These are phyloP conservation scores for Parnassius apollo DNA, from an alignment of 2,888 invertebrate species.

Conservation along the genomic window DNA sequence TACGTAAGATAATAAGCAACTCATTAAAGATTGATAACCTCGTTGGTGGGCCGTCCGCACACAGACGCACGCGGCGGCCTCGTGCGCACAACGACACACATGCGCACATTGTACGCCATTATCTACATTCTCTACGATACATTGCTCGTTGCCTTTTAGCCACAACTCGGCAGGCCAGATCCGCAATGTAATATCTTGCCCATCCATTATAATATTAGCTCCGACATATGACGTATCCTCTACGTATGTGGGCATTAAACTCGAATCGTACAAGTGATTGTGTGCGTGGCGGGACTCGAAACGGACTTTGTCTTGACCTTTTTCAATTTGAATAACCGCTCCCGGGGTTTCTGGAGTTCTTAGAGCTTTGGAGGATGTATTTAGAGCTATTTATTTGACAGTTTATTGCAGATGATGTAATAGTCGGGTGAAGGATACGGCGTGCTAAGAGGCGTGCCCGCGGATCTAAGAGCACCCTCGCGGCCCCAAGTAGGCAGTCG, in stretches of 20 bases:
- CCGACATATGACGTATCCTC: conserved; percentile 32
- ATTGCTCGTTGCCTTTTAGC: conserved; percentile 40
- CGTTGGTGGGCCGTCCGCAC: conserved; percentile 55
- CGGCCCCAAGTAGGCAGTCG: conserved; percentile 66
- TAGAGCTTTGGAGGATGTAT: conserved; percentile 24
- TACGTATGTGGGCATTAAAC: conserved; percentile 40
- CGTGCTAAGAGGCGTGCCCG: conserved; percentile 62
- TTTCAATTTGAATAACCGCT: conserved; percentile 37
- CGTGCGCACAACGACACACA: conserved; percentile 41
- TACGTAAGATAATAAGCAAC: conserved; percentile 50
- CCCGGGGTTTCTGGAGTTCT: conserved; percentile 7
- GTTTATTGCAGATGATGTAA: conserved; percentile 25
- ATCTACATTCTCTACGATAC: conserved; percentile 43
- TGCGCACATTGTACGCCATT: conserved; percentile 35
- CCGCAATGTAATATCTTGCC: conserved; percentile 45
- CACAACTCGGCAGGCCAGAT: conserved; percentile 29
- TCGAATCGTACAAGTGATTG: conserved; percentile 31
- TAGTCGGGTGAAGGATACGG: conserved; percentile 31
- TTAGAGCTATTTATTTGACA: conserved; percentile 33
- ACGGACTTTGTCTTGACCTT: conserved; percentile 47
- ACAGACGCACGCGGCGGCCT: conserved; percentile 40
- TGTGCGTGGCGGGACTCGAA: conserved; percentile 50
- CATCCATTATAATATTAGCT: conserved; percentile 33
- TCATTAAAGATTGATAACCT: conserved; percentile 70
- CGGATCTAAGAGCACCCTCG: conserved; percentile 54